Evolutionary conservation across 2,888 invertebrate species (phyloP), one percentile per base, ranked within the genome.

Genomic region (Helleia helle): DNA sequence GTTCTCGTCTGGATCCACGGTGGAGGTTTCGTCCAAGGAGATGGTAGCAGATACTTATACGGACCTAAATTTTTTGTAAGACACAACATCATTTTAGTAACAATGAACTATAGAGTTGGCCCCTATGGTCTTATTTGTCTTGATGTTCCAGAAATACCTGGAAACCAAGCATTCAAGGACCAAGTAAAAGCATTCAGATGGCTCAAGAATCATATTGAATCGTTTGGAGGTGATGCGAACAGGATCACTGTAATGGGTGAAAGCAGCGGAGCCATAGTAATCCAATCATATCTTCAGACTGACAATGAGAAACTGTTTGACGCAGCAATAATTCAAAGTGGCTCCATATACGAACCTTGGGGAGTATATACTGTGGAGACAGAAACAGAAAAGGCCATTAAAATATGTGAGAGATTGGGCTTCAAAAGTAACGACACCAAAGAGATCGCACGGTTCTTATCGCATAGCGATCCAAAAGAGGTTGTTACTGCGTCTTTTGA

Each of bases 141-240:
- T 0, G 58, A 65, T 18, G 59, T 47, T 2, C 53, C 62, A 0
- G 52, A 58, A n/a, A 48, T 71, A 13, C 61, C 71, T 0, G 72
- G 71, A 1, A 73, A 73, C 41, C 67, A 70, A 48, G 72, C 69
- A 0, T 42, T 73, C 0, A 71, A 70, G 45, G 73, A 73, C 43
- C 72, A 71, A 50, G 36, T 52, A 7, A 42, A 54, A 26, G 73
- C 71, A 4, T 47, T 73, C 7, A 56, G 58, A 41, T 74, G 72
- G 72, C 49, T 72, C 3, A 69, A 64, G 38, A 47, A 61, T 2
- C 65, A 73, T 22, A 71, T 73, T 24, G 62, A 51, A 38, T 51
- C 62, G 1, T 74, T 74, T 46, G 68, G 71, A 7, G 73, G 73
- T 7, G 62, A 73, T 44, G 37, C 47, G 2, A 50, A 58, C 12